Percentiles rank a stretch among this genome's conserved stretches.
These are phyloP conservation scores for Caenorhabditis sp. DNA, from an alignment of 2,888 invertebrate genomes.

Conservation along the genomic window DNA sequence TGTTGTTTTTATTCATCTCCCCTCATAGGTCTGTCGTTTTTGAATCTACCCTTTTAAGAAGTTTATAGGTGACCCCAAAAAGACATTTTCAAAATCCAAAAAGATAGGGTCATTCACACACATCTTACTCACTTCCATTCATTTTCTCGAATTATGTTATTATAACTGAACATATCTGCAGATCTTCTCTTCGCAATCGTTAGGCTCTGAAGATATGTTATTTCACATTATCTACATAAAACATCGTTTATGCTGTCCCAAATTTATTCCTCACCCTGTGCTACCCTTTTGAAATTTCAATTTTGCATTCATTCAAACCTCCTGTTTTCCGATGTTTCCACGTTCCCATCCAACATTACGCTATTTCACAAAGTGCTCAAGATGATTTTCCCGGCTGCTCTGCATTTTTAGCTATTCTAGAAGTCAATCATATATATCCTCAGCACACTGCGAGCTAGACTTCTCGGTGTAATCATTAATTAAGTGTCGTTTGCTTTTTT, in stretches of 20 bases:
- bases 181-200: not conserved
- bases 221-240: slow-evolving; percentile 19
- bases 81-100: slow-evolving; percentile 18
- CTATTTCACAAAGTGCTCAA: slow-evolving; percentile 32
- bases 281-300: slow-evolving; percentile 11
- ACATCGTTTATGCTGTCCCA: slow-evolving; percentile 20
- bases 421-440: slow-evolving; percentile 15
- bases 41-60: slow-evolving; percentile 28
- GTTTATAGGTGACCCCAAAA: slow-evolving; percentile 21
- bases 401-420: slow-evolving; percentile 38
- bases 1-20: slow-evolving; percentile 13
- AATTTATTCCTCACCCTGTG: slow-evolving; percentile 40
- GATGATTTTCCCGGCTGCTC: slow-evolving; percentile 22
- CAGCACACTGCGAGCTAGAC: not conserved
- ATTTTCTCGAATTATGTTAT: slow-evolving; percentile 39
- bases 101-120: slow-evolving; percentile 28
- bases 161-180: not conserved
- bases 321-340: slow-evolving; percentile 30
- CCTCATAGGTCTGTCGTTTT: slow-evolving; percentile 29
- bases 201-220: slow-evolving; percentile 9
- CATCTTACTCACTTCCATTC: slow-evolving; percentile 58
- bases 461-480: not conserved
- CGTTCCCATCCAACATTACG: slow-evolving; percentile 16
- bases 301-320: slow-evolving; percentile 19
- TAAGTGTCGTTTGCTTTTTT: not conserved